A percentile compares a stretch with the other conserved stretches of the same genome.
Evolutionary conservation across 2,888 invertebrate species (phyloP).

Genomic region (Phyllotreta cruciferae): DNA sequence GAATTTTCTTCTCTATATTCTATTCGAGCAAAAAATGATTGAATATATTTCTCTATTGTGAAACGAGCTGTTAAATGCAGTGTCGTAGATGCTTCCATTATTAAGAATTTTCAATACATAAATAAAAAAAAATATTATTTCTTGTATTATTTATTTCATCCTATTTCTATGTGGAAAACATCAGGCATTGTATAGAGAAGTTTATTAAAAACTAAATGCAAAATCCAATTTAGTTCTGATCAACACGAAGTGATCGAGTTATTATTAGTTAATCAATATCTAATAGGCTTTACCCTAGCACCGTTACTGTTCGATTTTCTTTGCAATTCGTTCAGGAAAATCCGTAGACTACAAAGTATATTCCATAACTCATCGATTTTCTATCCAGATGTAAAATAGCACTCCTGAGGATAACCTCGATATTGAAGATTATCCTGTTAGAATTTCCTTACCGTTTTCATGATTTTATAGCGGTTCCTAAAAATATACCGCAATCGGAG

Average conservation of each 20-base stretch:
- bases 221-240: too few relatives aligned
- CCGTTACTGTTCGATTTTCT: background rate
- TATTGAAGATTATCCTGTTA: constrained; percentile 34
- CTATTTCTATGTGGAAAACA: too few relatives aligned
- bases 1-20: constrained; percentile 16
- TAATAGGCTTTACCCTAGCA: background rate
- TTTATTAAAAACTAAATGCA: too few relatives aligned
- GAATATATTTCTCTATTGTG: constrained; percentile 13
- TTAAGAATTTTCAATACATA: too few relatives aligned
- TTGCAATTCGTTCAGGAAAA: constrained; percentile 20
- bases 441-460: constrained; percentile 31
- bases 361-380: constrained; percentile 33
- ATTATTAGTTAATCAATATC: too few relatives aligned
- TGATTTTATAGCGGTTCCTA: constrained; percentile 24
- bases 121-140: constrained; percentile 5
- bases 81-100: too few relatives aligned
- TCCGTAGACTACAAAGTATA: constrained; percentile 29
- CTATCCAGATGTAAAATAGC: constrained; percentile 30
- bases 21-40: constrained; percentile 17
- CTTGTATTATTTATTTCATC: too few relatives aligned
- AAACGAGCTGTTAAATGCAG: background rate
- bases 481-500: constrained; percentile 16
- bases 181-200: too few relatives aligned
- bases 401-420: constrained; percentile 34
- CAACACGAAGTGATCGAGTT: too few relatives aligned